phyloP scores from a whole-genome alignment of 1,140 invertebrate species.

The Brachionus manjavacas region DNA sequence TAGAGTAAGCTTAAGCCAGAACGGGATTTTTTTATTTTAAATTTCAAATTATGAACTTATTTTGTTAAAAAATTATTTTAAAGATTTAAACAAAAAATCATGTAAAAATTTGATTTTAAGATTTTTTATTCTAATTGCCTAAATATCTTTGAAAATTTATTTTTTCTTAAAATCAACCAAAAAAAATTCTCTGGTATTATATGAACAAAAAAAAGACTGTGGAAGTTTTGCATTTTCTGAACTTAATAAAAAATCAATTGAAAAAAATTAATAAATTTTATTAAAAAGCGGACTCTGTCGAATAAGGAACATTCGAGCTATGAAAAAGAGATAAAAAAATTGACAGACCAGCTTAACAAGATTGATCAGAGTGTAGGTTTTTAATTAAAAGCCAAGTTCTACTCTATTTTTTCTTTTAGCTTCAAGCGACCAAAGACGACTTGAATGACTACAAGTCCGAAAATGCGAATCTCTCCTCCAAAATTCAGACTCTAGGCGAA shows the following conservation, averaged over 20 bases:
- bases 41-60: no score
- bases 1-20: no score
- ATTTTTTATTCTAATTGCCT: no score
- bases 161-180: no score
- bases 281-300: not conserved
- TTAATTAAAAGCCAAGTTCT: not conserved
- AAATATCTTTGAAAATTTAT: no score
- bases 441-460: not conserved
- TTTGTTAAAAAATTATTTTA: no score
- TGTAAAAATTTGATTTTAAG: no score
- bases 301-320: not conserved
- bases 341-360: not conserved
- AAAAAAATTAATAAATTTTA: not conserved
- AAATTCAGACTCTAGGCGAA: not conserved
- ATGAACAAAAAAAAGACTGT: no score
- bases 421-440: conserved; percentile 12
- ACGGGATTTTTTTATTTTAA: no score
- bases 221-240: no score
- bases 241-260: not conserved
- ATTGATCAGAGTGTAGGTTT: not conserved
- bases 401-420: not conserved
- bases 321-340: conserved; percentile 22
- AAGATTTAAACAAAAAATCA: no score
- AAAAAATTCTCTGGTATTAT: no score
- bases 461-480: not conserved